Evolutionary conservation across 2,888 invertebrate genomes (phyloP).

Genomic region (Andricus curvator): DNA sequence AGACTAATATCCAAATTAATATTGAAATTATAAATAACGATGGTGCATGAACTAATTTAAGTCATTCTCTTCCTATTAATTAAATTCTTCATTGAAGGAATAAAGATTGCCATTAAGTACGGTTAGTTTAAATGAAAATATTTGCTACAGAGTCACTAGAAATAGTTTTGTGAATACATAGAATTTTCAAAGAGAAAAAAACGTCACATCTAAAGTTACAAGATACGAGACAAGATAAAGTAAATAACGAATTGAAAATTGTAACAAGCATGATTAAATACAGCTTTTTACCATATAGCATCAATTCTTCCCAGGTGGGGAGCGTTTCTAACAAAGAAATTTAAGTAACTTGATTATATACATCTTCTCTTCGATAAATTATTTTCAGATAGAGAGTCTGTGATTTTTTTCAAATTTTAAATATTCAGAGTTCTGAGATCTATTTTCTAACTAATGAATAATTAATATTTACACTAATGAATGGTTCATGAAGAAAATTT

Average conservation of each 20-base stretch:
- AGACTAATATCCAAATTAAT: neutral
- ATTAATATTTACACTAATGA: neutral
- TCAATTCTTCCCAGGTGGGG: slow-evolving; percentile 77
- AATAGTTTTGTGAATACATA: neutral
- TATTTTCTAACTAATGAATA: neutral
- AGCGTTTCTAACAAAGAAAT: slow-evolving; percentile 75
- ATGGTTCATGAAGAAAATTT: slow-evolving; percentile 6
- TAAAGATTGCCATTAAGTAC: neutral
- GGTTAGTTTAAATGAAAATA: neutral
- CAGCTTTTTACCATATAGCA: slow-evolving; percentile 76
- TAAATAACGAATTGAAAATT: slow-evolving; percentile 50
- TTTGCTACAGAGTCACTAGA: neutral
- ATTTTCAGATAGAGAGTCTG: neutral
- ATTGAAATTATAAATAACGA: neutral
- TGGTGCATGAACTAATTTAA: neutral
- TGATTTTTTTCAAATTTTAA: neutral
- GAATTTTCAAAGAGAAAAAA: neutral
- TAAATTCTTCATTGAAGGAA: neutral
- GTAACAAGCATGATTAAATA: slow-evolving; percentile 63
- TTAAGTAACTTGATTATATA: slow-evolving; percentile 47
- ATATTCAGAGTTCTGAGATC: neutral
- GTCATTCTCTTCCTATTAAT: neutral
- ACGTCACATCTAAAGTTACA: slow-evolving; percentile 11
- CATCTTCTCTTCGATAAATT: neutral
- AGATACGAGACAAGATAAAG: slow-evolving; percentile 34